phyloP scores from a whole-genome alignment of 2,888 invertebrate species.

The Cheilosia grossa region DNA sequence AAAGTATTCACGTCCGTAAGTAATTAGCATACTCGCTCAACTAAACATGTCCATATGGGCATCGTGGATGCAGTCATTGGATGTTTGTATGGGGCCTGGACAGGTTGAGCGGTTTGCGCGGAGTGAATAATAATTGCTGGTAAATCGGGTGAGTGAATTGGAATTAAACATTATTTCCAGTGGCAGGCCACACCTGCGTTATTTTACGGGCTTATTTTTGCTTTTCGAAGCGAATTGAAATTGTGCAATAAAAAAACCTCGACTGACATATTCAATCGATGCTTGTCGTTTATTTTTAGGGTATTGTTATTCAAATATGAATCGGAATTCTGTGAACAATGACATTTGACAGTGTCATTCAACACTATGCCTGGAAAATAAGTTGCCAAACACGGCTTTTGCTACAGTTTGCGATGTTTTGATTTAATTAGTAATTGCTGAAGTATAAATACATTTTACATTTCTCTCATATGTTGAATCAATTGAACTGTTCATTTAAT shows the following conservation, averaged over 20 bases:
- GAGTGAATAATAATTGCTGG: constrained; percentile 42
- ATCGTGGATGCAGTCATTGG: constrained; percentile 11
- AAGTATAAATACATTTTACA: too few species aligned
- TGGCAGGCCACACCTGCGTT: constrained; percentile 29
- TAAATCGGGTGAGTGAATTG: constrained; percentile 18
- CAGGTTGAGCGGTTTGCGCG: constrained; percentile 13
- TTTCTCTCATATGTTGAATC: too few species aligned
- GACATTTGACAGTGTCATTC: not conserved
- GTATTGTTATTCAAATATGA: not conserved
- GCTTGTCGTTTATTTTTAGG: not conserved
- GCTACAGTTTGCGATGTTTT: not conserved
- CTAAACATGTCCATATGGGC: constrained; percentile 34
- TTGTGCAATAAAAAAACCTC: not conserved
- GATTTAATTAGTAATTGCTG: too few species aligned
- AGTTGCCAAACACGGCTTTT: not conserved
- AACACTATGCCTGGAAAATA: not conserved
- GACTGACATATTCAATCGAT: not conserved
- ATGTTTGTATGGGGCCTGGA: not conserved
- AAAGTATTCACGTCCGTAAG: constrained; percentile 50
- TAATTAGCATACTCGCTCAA: constrained; percentile 56
- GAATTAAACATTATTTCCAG: constrained; percentile 28
- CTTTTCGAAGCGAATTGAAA: not conserved
- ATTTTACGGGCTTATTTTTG: not conserved
- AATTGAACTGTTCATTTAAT: too few species aligned
- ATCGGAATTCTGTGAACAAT: too few species aligned